A percentile compares a stretch with the other conserved stretches of the same genome.
phyloP scores from a whole-genome alignment of 1,140 invertebrate species.

The Mycetomoellerius zeteki region DNA sequence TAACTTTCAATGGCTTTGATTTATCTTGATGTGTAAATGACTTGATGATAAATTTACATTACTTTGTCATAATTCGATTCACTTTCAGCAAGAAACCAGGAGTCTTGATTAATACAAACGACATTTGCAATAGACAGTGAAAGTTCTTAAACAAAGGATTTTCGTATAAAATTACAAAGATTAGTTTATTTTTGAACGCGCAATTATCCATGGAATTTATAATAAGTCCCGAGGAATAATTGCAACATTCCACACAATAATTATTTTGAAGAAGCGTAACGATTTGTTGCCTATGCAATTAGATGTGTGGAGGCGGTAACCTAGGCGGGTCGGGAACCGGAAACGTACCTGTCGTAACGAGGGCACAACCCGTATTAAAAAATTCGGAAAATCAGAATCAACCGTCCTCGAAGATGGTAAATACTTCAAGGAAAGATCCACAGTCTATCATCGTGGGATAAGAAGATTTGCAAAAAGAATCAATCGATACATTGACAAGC shows the following conservation, averaged over 20 bases:
- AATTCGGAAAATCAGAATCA: constrained; percentile 72
- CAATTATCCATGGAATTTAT: neutral
- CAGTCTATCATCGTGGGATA: constrained; percentile 67
- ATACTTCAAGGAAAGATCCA: constrained; percentile 67
- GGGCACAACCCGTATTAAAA: constrained; percentile 65
- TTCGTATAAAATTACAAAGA: neutral
- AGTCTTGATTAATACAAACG: neutral
- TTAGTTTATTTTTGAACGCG: neutral
- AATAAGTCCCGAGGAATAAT: neutral
- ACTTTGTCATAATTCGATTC: neutral
- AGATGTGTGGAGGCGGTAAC: constrained; percentile 66
- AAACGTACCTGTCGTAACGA: constrained; percentile 64
- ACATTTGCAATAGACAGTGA: neutral
- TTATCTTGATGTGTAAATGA: neutral
- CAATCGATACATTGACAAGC: constrained; percentile 7
- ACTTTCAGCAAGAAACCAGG: neutral
- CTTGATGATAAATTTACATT: neutral
- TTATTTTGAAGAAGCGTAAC: constrained; percentile 20
- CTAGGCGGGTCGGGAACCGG: constrained; percentile 58
- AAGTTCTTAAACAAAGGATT: neutral
- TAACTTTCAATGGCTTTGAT: too few species aligned
- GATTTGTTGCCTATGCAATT: neutral
- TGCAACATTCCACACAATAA: neutral
- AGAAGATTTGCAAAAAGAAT: constrained; percentile 4
- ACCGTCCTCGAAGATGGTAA: constrained; percentile 52